Percentiles rank a stretch among this genome's conserved stretches.
phyloP scores from a whole-genome alignment of 2,113 vertebrate genomes.

The Gymnobelideus leadbeateri region DNA sequence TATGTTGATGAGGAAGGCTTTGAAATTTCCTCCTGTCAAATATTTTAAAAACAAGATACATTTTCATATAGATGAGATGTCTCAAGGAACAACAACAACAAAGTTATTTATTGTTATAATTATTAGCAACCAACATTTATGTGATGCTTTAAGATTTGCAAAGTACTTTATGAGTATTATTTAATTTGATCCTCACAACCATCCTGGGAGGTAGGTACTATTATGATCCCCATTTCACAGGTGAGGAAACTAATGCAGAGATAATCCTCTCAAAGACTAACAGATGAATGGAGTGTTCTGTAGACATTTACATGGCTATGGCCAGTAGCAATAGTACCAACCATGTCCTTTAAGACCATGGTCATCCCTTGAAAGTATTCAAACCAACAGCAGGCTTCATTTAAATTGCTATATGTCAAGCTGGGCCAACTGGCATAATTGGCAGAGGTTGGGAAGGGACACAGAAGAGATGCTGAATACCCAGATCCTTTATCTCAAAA shows the following conservation, averaged over 20 bases:
- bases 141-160: background rate
- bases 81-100: background rate
- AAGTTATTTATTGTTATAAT: background rate
- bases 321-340: background rate
- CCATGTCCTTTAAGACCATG: background rate
- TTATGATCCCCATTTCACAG: background rate
- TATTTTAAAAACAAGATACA: background rate
- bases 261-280: background rate
- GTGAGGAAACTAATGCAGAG: background rate
- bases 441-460: background rate
- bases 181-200: background rate
- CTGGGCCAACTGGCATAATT: background rate
- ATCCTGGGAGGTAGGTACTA: background rate
- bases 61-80: background rate
- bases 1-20: background rate
- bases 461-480: background rate
- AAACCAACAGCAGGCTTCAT: background rate
- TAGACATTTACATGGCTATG: background rate
- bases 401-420: background rate
- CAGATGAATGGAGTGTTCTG: background rate
- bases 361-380: background rate
- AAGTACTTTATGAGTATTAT: background rate
- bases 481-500: background rate
- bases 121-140: background rate
- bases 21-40: background rate